Percentiles rank a stretch among this genome's conserved stretches.
phyloP scores from a whole-genome alignment of 2,113 vertebrate genomes.

The Antechinus flavipes region DNA sequence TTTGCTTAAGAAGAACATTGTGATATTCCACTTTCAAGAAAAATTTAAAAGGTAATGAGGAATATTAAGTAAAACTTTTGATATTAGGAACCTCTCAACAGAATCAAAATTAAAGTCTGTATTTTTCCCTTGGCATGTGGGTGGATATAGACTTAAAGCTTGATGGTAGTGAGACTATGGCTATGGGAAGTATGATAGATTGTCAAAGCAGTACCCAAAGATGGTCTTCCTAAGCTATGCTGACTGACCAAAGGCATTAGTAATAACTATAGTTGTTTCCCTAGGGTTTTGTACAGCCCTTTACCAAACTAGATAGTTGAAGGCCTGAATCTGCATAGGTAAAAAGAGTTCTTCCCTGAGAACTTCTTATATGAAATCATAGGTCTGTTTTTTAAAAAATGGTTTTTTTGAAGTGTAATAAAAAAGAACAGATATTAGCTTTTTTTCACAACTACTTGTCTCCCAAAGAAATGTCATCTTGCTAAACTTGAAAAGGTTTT shows the following conservation, averaged over 20 bases:
- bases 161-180: background rate
- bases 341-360: background rate
- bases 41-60: background rate
- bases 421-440: background rate
- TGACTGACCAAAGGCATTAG: background rate
- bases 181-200: background rate
- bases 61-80: background rate
- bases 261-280: background rate
- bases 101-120: background rate
- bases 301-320: background rate
- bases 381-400: background rate
- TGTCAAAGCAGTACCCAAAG: background rate
- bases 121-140: background rate
- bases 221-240: background rate
- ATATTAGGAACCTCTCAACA: background rate
- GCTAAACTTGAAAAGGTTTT: constrained; percentile 6
- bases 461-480: constrained; percentile 5
- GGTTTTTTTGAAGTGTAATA: background rate
- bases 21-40: background rate
- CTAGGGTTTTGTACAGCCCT: background rate
- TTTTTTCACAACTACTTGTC: background rate
- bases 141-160: background rate
- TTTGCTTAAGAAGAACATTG: background rate
- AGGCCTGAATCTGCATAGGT: background rate
- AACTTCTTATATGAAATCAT: background rate